Evolutionary conservation across 2,797 vertebrate species (phyloP).

Genomic region (Nannoperca australis): DNA sequence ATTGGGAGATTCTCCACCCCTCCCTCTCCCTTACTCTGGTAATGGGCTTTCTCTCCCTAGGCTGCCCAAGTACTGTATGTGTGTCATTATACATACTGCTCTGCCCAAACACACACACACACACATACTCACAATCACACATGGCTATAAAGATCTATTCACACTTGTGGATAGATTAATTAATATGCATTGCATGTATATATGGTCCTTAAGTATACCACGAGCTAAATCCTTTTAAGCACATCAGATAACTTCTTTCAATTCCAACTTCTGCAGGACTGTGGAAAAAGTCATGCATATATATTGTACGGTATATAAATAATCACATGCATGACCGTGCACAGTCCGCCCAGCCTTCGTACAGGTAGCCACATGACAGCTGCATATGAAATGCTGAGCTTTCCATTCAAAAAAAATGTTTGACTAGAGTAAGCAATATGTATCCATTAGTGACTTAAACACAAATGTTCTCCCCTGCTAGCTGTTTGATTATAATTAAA

Average conservation of each 20-base stretch:
- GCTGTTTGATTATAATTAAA: conserved; percentile 93
- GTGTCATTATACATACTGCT: conserved; percentile 52
- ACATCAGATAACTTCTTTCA: conserved; percentile 46
- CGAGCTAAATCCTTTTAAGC: conserved; percentile 51
- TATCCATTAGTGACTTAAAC: conserved; percentile 85
- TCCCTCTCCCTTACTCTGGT: conserved; percentile 58
- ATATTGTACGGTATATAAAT: conserved; percentile 55
- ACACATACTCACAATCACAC: conserved; percentile 26
- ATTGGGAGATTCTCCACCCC: conserved; percentile 47
- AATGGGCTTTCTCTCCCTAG: conserved; percentile 64
- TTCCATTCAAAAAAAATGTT: conserved; percentile 67
- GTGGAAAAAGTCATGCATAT: conserved; percentile 46
- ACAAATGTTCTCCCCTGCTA: conserved; percentile 86
- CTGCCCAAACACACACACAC: conserved; percentile 38
- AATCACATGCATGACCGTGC: conserved; percentile 47
- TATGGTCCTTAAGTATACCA: conserved; percentile 40
- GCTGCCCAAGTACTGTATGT: conserved; percentile 48
- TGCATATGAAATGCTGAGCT: conserved; percentile 33
- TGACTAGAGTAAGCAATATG: conserved; percentile 81
- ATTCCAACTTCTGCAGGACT: conserved; percentile 40
- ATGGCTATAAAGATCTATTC: conserved; percentile 23
- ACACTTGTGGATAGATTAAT: conserved; percentile 45
- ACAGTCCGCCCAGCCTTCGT: conserved; percentile 4
- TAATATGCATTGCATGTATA: conserved; percentile 47
- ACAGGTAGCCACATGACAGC: conserved; percentile 24